Conservation (phyloP, 2,113 vertebrate genomes). For the Pachypanchax playfairii region DNA sequence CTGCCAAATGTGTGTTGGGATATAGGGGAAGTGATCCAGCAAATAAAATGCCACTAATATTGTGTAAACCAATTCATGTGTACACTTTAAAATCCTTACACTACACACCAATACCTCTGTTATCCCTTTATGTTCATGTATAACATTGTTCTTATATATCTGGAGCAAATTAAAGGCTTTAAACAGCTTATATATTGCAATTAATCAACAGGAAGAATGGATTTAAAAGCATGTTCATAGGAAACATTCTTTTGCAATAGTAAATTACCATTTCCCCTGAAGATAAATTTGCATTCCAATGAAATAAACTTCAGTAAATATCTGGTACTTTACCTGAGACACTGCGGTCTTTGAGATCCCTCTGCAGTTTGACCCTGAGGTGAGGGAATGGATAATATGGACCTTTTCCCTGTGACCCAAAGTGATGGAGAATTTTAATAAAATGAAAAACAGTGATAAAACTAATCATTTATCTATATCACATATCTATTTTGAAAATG, state of each 20-base stretch:
- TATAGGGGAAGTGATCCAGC: conserved; percentile 33
- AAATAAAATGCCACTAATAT: conserved; percentile 33
- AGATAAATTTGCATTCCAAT: background rate
- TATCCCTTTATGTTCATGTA: background rate
- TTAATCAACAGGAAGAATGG: too few species aligned
- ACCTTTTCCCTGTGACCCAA: conserved; percentile 85
- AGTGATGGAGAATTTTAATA: too few species aligned
- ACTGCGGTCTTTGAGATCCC: conserved; percentile 95
- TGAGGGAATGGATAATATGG: conserved; percentile 93
- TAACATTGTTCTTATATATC: background rate
- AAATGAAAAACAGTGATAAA: too few species aligned
- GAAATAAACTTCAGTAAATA: conserved; percentile 9
- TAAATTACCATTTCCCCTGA: background rate
- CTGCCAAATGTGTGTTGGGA: conserved; percentile 39
- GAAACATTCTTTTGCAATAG: background rate
- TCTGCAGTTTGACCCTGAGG: conserved; percentile 90
- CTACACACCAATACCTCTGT: background rate
- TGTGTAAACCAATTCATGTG: conserved; percentile 20
- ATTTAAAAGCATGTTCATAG: background rate
- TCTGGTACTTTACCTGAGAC: conserved; percentile 89
- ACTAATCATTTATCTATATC: too few species aligned
- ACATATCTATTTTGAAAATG: too few species aligned
- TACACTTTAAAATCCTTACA: background rate
- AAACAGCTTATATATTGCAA: too few species aligned
- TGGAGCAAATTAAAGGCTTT: background rate